Conservation (phyloP, 2,888 invertebrate genomes). For the Oligia fasciuncula region DNA sequence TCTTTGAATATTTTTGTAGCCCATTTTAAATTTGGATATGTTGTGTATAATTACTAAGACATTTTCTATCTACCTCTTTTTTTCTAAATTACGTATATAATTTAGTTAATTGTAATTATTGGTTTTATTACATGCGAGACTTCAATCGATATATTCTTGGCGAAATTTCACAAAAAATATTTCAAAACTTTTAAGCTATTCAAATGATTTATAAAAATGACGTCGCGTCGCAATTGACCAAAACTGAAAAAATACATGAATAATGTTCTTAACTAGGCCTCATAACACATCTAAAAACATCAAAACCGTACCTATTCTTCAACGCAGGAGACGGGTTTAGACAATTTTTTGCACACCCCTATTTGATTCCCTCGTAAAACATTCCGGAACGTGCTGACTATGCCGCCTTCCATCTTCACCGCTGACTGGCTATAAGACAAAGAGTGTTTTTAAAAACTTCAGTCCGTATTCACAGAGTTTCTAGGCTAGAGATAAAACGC, state of each 20-base stretch:
- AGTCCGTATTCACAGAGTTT: constrained; percentile 54
- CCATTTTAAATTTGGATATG: not conserved
- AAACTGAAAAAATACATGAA: constrained; percentile 15
- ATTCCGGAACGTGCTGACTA: constrained; percentile 31
- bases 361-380: constrained; percentile 48
- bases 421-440: constrained; percentile 49
- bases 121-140: not conserved
- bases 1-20: not conserved
- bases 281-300: constrained; percentile 25
- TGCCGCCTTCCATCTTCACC: constrained; percentile 35
- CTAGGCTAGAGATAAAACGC: constrained; percentile 64
- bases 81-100: not conserved
- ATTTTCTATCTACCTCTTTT: not conserved
- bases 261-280: constrained; percentile 2
- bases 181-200: constrained; percentile 2
- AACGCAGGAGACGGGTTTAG: constrained; percentile 1
- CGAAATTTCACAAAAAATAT: not conserved
- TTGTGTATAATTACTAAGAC: not conserved
- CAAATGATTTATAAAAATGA: constrained; percentile 11
- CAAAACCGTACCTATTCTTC: constrained; percentile 11
- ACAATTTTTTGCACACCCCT: constrained; percentile 40
- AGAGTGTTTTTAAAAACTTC: constrained; percentile 59
- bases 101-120: not conserved
- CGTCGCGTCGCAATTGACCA: constrained; percentile 2
- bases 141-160: not conserved